Evolutionary conservation across 1,140 invertebrate genomes (phyloP).

Genomic region (Calephelis nemesis): DNA sequence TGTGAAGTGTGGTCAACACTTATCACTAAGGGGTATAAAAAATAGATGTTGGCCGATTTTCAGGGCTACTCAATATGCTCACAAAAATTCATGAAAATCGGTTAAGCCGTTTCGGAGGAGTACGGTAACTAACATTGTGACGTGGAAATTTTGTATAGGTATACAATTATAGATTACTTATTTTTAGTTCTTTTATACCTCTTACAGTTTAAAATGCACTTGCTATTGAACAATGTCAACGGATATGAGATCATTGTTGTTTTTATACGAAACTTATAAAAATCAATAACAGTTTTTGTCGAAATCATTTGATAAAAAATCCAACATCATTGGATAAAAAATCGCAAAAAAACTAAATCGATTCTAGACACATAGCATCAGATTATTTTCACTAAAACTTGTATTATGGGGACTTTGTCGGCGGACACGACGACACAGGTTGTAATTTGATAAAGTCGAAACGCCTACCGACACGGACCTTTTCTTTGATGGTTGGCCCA

Average conservation of each 20-base stretch:
- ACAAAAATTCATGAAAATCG: too few species aligned
- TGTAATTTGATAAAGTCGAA: slow-evolving; percentile 74
- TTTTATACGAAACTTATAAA: neutral
- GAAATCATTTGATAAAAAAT: slow-evolving; percentile 2
- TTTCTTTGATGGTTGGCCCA: slow-evolving; percentile 64
- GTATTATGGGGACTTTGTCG: slow-evolving; percentile 54
- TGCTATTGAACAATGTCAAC: neutral
- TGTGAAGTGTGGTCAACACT: too few species aligned
- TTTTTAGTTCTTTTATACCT: too few species aligned
- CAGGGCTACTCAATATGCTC: too few species aligned
- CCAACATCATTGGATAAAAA: slow-evolving; percentile 14
- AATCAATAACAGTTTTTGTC: slow-evolving; percentile 7
- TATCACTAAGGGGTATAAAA: too few species aligned
- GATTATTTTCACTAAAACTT: slow-evolving; percentile 31
- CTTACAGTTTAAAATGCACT: neutral
- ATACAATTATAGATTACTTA: too few species aligned
- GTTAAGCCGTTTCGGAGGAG: too few species aligned
- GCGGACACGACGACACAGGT: slow-evolving; percentile 66
- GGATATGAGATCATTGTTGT: slow-evolving; percentile 6
- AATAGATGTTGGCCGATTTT: too few species aligned
- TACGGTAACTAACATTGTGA: too few species aligned
- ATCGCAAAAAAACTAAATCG: slow-evolving; percentile 21
- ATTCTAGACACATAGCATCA: slow-evolving; percentile 30
- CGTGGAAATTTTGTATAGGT: too few species aligned
- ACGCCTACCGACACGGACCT: slow-evolving; percentile 63